Evolutionary conservation across 2,888 invertebrate genomes (phyloP), one percentile per base, ranked within the genome.

Genomic region (Eurytoma adleriae): DNA sequence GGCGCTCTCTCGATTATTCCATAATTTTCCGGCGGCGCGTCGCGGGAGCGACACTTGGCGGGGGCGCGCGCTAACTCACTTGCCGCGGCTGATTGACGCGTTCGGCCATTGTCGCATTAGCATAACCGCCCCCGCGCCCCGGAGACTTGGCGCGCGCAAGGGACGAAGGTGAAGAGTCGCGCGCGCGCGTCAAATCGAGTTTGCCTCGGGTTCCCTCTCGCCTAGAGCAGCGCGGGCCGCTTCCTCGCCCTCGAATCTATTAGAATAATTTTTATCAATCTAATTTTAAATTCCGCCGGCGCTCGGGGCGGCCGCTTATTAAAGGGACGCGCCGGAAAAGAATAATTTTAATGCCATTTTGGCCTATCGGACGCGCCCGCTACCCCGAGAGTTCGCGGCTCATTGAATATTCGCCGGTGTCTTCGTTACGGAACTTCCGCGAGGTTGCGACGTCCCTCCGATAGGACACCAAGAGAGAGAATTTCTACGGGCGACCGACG

Each of bases 181-280:
- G n/a, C 59, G 4, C 20, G 18, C 57, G 77, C 54, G 89, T 89
- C 90, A 90, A 90, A 90, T 90, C 88, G 89, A 90, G 89, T 90
- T 90, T 90, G 88, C 89, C 88, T 88, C 89, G 52, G 24, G n/a
- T n/a, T n/a, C n/a, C n/a, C 67, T 40, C 62, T 20, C 24, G 20
- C 18, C n/a, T 18, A 12, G 12, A 50, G 24, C 64, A 13, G 24
- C 66, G 24, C 54, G 4, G 16, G 16, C 18, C 30, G 40, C 84
- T 85, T 4, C 40, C 40, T 40, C 40, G 40, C 5, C 5, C 40
- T 40, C 40, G 89, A 90, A 90, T 89, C 89, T 88, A 90, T 90
- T 90, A 90, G 89, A 89, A 90, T 90, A 90, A 90, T 90, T 90
- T 90, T 90, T 90, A 89, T 89, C 88, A 90, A 90, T 90, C 89